Percentiles rank a stretch among this genome's conserved stretches.
These are phyloP conservation scores for Oscarella lobularis DNA, from an alignment of 37 sponge, comb jelly and placozoan genomes.

Conservation along the genomic window DNA sequence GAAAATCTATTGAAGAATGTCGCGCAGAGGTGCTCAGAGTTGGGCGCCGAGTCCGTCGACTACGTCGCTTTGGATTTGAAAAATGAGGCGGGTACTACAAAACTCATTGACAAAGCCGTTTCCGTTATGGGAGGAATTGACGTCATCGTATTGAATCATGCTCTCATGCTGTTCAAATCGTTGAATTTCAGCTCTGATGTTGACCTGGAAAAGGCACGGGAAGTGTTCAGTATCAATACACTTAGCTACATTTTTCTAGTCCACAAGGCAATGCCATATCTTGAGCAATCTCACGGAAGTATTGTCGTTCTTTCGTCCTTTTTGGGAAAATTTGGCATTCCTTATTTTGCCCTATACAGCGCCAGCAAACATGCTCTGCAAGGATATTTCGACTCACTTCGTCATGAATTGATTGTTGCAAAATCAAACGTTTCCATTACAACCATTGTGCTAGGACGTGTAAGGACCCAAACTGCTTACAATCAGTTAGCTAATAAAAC, in stretches of 20 bases:
- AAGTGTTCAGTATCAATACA: not conserved
- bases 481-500: no score
- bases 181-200: not conserved
- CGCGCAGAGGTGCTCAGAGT: not conserved
- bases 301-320: not conserved
- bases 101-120: not conserved
- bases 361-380: not conserved
- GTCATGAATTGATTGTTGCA: not conserved
- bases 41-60: not conserved
- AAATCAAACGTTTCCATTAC: not conserved
- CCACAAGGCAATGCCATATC: not conserved
- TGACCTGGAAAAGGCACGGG: not conserved
- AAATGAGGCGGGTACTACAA: not conserved
- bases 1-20: not conserved
- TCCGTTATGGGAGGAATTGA: not conserved
- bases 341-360: not conserved
- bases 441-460: not conserved
- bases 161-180: not conserved
- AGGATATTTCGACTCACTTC: not conserved
- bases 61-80: not conserved
- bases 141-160: not conserved
- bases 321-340: not conserved
- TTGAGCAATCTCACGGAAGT: not conserved
- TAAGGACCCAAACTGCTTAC: not conserved
- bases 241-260: not conserved